These are phyloP conservation scores for Genyomyrus donnyi DNA, from an alignment of 2,113 vertebrate species.

Conservation along the genomic window DNA sequence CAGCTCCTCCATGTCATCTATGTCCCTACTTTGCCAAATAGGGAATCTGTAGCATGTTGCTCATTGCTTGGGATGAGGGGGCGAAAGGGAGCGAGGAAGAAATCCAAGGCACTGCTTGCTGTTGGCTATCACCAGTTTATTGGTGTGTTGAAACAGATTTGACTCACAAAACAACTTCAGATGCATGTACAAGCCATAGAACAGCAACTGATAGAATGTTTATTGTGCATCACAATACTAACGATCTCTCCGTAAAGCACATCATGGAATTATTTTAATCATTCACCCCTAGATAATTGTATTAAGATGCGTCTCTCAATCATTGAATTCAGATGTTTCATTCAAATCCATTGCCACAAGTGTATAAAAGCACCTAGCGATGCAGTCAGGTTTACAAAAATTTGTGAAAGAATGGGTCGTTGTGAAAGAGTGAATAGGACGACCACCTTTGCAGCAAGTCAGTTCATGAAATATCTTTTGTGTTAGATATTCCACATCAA, in stretches of 20 bases:
- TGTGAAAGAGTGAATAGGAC: not conserved
- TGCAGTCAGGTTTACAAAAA: not conserved
- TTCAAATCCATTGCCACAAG: not conserved
- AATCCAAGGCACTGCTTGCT: not conserved
- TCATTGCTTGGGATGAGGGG: not conserved
- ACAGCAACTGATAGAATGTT: not conserved
- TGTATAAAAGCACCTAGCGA: not conserved
- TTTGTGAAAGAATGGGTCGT: not conserved
- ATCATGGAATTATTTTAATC: not conserved
- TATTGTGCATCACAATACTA: not conserved
- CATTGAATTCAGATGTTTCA: not conserved
- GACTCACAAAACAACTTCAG: not conserved
- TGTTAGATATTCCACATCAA: not conserved
- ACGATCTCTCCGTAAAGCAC: not conserved
- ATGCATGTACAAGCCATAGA: not conserved
- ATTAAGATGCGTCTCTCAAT: not conserved
- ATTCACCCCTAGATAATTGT: not conserved
- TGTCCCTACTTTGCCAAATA: not conserved
- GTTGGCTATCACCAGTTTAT: not conserved
- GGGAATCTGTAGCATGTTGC: not conserved
- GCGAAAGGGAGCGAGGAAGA: not conserved
- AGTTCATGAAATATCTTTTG: not conserved
- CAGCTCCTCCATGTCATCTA: not conserved
- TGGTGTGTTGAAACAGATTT: too few relatives aligned
- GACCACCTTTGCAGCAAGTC: not conserved